These are phyloP conservation scores for Strigamia crassipes DNA, from an alignment of 2,888 invertebrate genomes.

Conservation along the genomic window DNA sequence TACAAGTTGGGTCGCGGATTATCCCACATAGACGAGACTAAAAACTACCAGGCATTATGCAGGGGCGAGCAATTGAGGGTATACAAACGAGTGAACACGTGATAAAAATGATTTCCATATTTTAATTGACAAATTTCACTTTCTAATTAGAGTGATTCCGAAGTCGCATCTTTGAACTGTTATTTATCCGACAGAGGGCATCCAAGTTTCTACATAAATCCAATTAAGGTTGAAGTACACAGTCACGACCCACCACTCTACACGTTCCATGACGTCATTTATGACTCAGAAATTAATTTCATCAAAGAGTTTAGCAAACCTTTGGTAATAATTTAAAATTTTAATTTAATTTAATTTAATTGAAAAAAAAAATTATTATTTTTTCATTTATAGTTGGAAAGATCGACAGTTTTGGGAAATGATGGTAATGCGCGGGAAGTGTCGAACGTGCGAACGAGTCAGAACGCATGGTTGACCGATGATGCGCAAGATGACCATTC, in stretches of 20 bases:
- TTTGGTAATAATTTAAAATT: conserved; percentile 49
- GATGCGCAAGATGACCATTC: conserved; percentile 49
- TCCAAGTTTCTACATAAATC: conserved; percentile 53
- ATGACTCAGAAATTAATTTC: conserved; percentile 53
- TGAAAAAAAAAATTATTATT: neutral
- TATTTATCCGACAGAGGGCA: conserved; percentile 52
- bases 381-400: conserved; percentile 41
- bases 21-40: conserved; percentile 31
- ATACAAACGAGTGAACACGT: neutral
- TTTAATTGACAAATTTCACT: neutral
- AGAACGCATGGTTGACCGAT: conserved; percentile 58
- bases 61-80: conserved; percentile 48
- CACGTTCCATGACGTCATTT: conserved; percentile 55
- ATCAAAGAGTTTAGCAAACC: conserved; percentile 54
- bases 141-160: neutral
- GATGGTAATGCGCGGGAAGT: conserved; percentile 55
- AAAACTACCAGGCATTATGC: conserved; percentile 49
- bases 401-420: conserved; percentile 50
- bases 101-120: neutral
- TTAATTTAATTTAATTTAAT: too few species aligned
- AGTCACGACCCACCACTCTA: conserved; percentile 54
- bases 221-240: conserved; percentile 55
- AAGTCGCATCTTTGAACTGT: conserved; percentile 54
- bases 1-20: neutral
- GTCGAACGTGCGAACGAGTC: conserved; percentile 56